phyloP scores from a whole-genome alignment of 2,113 vertebrate species.

The Oostethus manadensis region DNA sequence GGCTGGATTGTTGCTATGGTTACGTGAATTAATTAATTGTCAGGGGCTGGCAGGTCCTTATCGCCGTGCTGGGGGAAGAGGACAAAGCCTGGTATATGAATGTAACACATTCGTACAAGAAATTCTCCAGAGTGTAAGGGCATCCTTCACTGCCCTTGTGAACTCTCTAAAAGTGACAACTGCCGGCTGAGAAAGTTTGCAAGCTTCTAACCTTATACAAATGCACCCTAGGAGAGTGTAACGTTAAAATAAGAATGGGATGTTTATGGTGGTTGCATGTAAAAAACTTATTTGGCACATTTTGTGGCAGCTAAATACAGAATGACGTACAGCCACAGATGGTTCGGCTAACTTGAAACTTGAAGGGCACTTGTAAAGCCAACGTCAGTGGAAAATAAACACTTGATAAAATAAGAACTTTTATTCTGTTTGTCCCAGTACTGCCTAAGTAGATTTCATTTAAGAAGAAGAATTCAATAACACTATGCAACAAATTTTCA shows the following conservation, averaged over 20 bases:
- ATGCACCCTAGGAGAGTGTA: too few species aligned
- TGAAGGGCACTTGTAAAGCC: not conserved
- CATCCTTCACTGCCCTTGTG: not conserved
- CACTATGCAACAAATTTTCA: too few species aligned
- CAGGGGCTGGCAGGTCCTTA: conserved; percentile 24
- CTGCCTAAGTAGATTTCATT: too few species aligned
- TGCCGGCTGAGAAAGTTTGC: not conserved
- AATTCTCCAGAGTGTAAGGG: not conserved
- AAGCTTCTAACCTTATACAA: not conserved
- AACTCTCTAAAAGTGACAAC: conserved; percentile 3
- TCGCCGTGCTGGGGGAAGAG: conserved; percentile 7
- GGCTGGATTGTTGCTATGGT: conserved; percentile 40
- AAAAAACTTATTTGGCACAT: not conserved
- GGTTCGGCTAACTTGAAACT: not conserved
- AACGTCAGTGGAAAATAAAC: not conserved
- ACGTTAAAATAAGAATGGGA: not conserved
- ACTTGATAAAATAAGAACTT: not conserved
- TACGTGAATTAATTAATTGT: conserved; percentile 40
- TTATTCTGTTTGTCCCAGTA: not conserved
- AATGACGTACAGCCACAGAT: not conserved
- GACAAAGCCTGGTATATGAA: not conserved
- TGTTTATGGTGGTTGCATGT: not conserved
- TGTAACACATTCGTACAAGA: not conserved
- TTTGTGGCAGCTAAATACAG: not conserved
- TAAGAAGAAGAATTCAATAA: too few species aligned